Evolutionary conservation across 2,888 invertebrate species (phyloP), one percentile per base, ranked within the genome.

Genomic region (Leptopilina myrica): DNA sequence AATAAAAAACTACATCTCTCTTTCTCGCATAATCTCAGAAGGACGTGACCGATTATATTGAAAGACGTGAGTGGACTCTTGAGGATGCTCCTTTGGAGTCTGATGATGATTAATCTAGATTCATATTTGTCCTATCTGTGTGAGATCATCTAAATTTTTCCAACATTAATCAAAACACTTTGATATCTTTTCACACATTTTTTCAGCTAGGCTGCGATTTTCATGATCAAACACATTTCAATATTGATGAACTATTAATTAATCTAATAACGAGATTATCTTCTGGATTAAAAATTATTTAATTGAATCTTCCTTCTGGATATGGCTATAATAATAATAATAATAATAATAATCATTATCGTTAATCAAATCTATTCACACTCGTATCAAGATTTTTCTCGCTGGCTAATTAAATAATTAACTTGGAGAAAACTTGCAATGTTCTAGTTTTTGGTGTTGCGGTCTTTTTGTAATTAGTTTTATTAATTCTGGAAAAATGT

Each of bases 21-120:
- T 12, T 46, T 53, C 78, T 83, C 82, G 79, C 64, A 78, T 81
- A 83, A 82, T 83, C 75, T 82, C 73, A 79, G 83, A 81, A 69
- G 77, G 80, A 77, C 79, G 82, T 83, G 82, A 79, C 79, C 79
- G 78, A 69, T 69, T 69, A 26, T 53, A 69, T 49, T 26, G 14
- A 46, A 26, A 49, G 26, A 69, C 53, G 73, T 73, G 73, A 49
- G 33, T 4, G 53, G 53, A 73, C 33, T 56, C 33, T 14, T 12
- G n/a, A 73, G 53, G 53, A 56, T 11, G 4, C 14, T 73, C 33
- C 56, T 26, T 56, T 73, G 49, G 33, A 14, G 33, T 14, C 26
- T 46, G 11, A 7, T 40, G 49, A 15, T 46, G 14, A 53, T 53
- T 53, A 56, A 73, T 73, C 33, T n/a, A 73, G 73, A 73, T 69